phyloP scores from a whole-genome alignment of 2,113 vertebrate genomes.

The Paratilapia polleni region DNA sequence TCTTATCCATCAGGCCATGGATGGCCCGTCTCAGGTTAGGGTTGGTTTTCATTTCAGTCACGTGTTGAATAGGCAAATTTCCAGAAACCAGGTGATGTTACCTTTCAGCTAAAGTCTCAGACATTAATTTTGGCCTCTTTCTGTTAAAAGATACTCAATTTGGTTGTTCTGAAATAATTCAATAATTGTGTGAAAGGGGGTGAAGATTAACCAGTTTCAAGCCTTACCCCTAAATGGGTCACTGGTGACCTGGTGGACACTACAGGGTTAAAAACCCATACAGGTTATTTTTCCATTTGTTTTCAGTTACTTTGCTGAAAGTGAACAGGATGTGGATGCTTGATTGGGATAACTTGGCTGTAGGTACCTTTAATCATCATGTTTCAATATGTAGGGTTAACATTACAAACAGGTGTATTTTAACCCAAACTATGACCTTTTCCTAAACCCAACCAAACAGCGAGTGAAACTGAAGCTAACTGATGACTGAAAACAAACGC shows the following conservation, averaged over 20 bases:
- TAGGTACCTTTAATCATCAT: too few relatives aligned
- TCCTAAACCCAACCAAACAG: background rate
- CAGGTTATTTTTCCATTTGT: background rate
- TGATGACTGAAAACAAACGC: background rate
- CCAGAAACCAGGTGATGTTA: background rate
- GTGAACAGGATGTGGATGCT: background rate
- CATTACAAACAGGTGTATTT: background rate
- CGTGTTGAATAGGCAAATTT: background rate
- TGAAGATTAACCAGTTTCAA: background rate
- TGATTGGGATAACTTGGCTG: too few relatives aligned
- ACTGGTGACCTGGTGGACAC: background rate
- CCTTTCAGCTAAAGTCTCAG: background rate
- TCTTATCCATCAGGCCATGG: background rate
- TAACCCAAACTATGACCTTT: background rate
- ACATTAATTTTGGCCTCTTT: background rate
- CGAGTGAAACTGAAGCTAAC: background rate
- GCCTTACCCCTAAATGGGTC: background rate
- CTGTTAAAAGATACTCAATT: background rate
- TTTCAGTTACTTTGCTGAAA: background rate
- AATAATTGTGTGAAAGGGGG: background rate
- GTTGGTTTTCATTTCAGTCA: background rate
- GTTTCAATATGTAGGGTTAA: background rate
- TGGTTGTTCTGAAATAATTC: background rate
- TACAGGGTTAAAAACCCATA: background rate
- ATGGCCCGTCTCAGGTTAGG: background rate